phyloP scores from a whole-genome alignment of 2,888 invertebrate species.

The Linnaemya vulpina region DNA sequence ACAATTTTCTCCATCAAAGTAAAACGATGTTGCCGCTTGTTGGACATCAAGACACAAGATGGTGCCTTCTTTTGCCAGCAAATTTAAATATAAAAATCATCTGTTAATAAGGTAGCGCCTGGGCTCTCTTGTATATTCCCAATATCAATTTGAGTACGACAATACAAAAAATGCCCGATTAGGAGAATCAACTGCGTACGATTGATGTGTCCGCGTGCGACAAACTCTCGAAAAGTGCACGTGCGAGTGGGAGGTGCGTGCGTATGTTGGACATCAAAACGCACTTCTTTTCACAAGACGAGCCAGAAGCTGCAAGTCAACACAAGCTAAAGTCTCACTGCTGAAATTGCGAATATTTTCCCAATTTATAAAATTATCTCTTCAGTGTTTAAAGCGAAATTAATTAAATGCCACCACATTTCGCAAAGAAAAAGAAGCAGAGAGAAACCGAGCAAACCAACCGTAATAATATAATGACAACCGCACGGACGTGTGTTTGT shows the following conservation, averaged over 20 bases:
- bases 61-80: too few relatives aligned
- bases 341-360: slow-evolving; percentile 17
- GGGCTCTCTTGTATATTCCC: too few relatives aligned
- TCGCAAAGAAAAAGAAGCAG: background rate
- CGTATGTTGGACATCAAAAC: background rate
- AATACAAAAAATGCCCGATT: too few relatives aligned
- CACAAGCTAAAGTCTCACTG: slow-evolving; percentile 14
- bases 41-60: too few relatives aligned
- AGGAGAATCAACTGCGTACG: slow-evolving; percentile 5
- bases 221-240: background rate
- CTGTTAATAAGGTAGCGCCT: too few relatives aligned
- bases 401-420: slow-evolving; percentile 54
- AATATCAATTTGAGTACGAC: too few relatives aligned
- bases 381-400: slow-evolving; percentile 36
- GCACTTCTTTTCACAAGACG: background rate
- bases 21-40: too few relatives aligned
- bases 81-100: too few relatives aligned
- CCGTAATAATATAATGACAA: slow-evolving; percentile 18
- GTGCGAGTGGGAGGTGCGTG: background rate
- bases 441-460: slow-evolving; percentile 7
- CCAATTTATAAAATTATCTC: background rate
- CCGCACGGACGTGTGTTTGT: slow-evolving; percentile 22
- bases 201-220: background rate
- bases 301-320: background rate
- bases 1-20: too few relatives aligned